Evolutionary conservation across 2,797 vertebrate species (phyloP), one percentile per base, ranked within the genome.

Genomic region (Brachyalestes nurse): DNA sequence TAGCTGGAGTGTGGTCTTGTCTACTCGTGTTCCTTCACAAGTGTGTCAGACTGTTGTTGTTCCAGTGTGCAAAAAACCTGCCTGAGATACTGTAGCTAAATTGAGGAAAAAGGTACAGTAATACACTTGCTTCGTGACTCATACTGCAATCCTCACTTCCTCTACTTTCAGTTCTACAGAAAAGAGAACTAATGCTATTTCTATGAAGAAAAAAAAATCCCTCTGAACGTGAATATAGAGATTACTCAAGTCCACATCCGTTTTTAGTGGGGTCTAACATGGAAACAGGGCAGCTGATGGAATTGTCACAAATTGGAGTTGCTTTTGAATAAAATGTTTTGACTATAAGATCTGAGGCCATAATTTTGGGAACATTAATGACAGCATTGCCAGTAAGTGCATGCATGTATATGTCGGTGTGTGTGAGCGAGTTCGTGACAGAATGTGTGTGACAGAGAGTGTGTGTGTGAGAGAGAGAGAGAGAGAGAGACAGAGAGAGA

Each of bases 341-440:
- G 1, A 16, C 13, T 40, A 16, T 17, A 28, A 19, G 19, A 62
- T 19, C 14, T 14, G 23, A 57, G 10, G 38, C 87, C 89, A 87
- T 89, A 82, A 84, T 45, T 80, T 69, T 91, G 88, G 90, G 92
- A 90, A 91, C 88, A 91, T n/a, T n/a, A 87, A 85, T 84, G 86
- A 89, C 87, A 90, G 83, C 82, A 58, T 80, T 93, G 92, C 91
- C 93, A 91, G 94, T 94, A 93, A 93, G 89, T 21, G 34, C 60
- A 21, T 61, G 55, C 9, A 10, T 47, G 40, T 7, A 10, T 47
- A 10, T 25, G 89, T 88, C 75, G 77, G 53, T 21, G 38, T 72
- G 70, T 21, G 14, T 16, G 19, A 60, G 53, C 60, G 40, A 17
- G 45, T 47, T 4, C 10, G 45, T 47, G 45, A 4, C 4, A 4